phyloP scores from a whole-genome alignment of 1,140 invertebrate species.

The Microplitis demolitor region DNA sequence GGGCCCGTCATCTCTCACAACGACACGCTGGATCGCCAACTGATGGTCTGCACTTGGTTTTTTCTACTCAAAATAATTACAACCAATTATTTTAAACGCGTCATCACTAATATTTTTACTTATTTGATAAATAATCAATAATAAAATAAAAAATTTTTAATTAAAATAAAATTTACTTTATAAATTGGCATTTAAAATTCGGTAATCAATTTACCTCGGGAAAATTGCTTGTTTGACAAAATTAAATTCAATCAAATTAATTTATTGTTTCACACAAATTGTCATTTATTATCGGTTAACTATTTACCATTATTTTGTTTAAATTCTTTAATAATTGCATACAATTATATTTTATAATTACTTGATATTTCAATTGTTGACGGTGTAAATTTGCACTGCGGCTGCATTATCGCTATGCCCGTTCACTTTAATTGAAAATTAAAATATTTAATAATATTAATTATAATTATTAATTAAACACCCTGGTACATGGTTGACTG shows the following conservation, averaged over 20 bases:
- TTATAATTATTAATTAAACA: conserved; percentile 28
- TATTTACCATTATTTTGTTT: background rate
- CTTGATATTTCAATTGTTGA: too few species aligned
- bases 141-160: background rate
- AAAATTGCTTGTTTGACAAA: too few species aligned
- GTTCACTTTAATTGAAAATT: too few species aligned
- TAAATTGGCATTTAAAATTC: too few species aligned
- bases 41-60: conserved; percentile 30
- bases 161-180: too few species aligned
- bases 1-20: conserved; percentile 35
- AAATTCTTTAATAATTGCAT: background rate
- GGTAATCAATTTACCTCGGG: too few species aligned
- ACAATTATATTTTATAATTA: too few species aligned
- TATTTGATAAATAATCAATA: background rate
- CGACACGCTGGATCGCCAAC: conserved; percentile 27
- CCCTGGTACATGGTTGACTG: conserved; percentile 48
- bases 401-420: too few species aligned
- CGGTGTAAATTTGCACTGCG: too few species aligned
- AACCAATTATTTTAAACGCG: conserved; percentile 2
- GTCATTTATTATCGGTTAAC: background rate
- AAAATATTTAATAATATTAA: background rate
- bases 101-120: background rate
- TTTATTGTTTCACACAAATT: conserved; percentile 2
- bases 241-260: background rate
- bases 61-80: conserved; percentile 3